Conservation (phyloP, 2,797 vertebrate genomes). For the Myotis vivesi region DNA sequence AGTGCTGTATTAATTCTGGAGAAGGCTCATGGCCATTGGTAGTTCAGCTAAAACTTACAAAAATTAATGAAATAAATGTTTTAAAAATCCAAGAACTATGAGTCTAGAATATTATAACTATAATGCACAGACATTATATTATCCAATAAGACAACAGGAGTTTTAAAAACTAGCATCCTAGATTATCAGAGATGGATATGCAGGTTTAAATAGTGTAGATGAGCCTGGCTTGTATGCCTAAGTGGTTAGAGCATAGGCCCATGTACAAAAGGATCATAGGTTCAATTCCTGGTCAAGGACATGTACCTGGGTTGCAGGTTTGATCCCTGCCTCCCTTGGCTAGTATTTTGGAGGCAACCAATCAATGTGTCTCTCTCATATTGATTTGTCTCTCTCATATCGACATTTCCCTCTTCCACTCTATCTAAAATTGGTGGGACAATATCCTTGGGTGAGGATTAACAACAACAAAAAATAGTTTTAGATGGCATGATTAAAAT, state of each 20-base stretch:
- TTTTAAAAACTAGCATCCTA: neutral
- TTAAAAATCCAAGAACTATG: neutral
- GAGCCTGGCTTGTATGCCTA: too few species aligned
- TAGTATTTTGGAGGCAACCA: too few species aligned
- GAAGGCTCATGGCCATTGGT: neutral
- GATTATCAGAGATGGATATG: neutral
- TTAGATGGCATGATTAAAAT: neutral
- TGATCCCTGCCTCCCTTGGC: too few species aligned
- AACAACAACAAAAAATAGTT: neutral
- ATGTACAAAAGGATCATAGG: too few species aligned
- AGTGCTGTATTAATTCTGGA: slow-evolving; percentile 15
- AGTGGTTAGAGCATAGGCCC: too few species aligned
- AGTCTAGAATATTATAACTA: neutral
- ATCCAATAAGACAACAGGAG: neutral
- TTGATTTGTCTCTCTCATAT: too few species aligned
- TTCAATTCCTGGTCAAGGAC: too few species aligned
- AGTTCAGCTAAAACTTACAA: neutral
- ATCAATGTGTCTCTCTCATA: too few species aligned
- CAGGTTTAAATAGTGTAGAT: neutral
- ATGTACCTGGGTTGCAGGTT: too few species aligned
- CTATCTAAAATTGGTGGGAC: too few species aligned
- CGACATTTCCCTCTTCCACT: too few species aligned
- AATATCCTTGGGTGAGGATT: too few species aligned
- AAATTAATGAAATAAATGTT: neutral
- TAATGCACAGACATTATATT: neutral